phyloP scores from a whole-genome alignment of 2,797 vertebrate genomes.

The Parauchenoglanis ngamensis region DNA sequence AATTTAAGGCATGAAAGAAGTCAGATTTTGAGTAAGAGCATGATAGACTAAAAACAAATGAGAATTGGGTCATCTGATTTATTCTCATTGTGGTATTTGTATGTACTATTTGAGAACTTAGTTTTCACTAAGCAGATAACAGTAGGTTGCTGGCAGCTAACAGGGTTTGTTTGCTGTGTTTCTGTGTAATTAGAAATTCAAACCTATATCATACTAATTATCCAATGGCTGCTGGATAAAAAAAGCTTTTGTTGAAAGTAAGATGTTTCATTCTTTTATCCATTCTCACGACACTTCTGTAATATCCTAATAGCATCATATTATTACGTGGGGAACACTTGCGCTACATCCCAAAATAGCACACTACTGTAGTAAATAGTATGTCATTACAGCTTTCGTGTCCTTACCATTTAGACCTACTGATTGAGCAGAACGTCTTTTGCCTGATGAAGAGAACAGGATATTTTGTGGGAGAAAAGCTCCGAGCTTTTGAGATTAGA shows the following conservation, averaged over 20 bases:
- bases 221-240: neutral
- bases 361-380: neutral
- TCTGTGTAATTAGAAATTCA: neutral
- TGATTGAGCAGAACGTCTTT: neutral
- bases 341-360: neutral
- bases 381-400: neutral
- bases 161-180: neutral
- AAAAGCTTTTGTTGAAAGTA: neutral
- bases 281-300: neutral
- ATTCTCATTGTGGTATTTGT: neutral
- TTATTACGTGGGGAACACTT: neutral
- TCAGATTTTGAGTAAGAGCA: neutral
- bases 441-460: neutral
- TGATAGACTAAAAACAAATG: neutral
- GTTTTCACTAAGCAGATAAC: neutral
- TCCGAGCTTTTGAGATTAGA: neutral
- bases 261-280: neutral
- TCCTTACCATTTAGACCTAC: neutral
- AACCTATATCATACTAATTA: neutral
- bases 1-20: neutral
- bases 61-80: neutral
- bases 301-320: neutral
- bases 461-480: neutral
- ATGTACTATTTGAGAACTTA: neutral
- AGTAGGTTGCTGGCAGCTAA: neutral